These are phyloP conservation scores for Dryobates pubescens DNA, from an alignment of 2,797 vertebrate species.

Conservation along the genomic window DNA sequence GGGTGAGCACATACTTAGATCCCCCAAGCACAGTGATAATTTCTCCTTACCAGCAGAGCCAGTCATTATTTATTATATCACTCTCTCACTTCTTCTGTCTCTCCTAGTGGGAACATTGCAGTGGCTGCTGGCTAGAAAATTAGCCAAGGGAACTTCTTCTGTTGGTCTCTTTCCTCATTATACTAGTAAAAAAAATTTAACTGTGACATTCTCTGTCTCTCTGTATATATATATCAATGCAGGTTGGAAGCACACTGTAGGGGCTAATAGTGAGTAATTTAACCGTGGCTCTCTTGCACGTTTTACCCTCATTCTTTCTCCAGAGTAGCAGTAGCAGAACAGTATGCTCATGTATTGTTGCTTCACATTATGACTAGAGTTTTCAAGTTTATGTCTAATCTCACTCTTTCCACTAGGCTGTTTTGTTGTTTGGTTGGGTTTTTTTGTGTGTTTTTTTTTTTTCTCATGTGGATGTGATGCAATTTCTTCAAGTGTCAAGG, in stretches of 20 bases:
- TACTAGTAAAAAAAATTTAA: constrained; percentile 80
- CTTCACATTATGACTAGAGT: constrained; percentile 61
- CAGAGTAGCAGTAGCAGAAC: constrained; percentile 62
- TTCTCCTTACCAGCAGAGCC: constrained; percentile 75
- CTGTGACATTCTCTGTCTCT: constrained; percentile 72
- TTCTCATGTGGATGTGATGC: constrained; percentile 65
- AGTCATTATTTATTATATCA: constrained; percentile 81
- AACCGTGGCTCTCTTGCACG: constrained; percentile 64
- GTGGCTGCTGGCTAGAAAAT: constrained; percentile 80
- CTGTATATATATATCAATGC: constrained; percentile 55
- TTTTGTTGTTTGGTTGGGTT: not conserved
- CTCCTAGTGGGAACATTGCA: constrained; percentile 78
- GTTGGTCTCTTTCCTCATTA: constrained; percentile 80
- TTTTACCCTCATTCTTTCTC: constrained; percentile 71
- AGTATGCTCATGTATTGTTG: constrained; percentile 40
- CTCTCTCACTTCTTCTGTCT: constrained; percentile 71
- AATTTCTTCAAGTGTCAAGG: constrained; percentile 66
- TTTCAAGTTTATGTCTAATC: constrained; percentile 72
- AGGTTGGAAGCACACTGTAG: constrained; percentile 76
- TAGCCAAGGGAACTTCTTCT: constrained; percentile 79
- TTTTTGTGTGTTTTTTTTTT: not conserved
- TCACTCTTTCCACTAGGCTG: constrained; percentile 53
- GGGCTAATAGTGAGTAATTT: constrained; percentile 80
- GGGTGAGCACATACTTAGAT: constrained; percentile 68
- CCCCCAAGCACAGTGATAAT: constrained; percentile 77